Percentiles rank a stretch among this genome's conserved stretches.
Conservation (phyloP, 2,888 invertebrate species). For the Thelaira solivaga region DNA sequence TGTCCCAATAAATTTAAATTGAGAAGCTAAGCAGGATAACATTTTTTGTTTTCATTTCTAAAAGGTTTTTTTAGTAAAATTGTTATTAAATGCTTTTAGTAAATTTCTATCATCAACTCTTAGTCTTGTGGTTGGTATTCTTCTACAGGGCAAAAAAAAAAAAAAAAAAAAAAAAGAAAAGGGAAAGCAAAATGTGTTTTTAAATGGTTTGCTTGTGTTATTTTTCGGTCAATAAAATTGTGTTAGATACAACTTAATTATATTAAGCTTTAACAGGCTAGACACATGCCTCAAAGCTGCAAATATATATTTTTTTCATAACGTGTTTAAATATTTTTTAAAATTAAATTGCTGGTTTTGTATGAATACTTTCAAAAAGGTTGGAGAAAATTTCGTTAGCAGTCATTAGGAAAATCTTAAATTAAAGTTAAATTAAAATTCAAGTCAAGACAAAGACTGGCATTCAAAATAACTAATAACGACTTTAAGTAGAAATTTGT, state of each 20-base stretch:
- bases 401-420: no score
- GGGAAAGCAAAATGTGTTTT: no score
- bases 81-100: constrained; percentile 53
- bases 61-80: constrained; percentile 30
- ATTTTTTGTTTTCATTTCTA: constrained; percentile 18
- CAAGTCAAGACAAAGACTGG: no score
- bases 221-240: constrained; percentile 36
- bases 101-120: constrained; percentile 57
- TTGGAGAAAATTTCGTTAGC: no score
- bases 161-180: no score
- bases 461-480: no score
- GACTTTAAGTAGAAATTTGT: no score
- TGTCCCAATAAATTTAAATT: no score
- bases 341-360: no score
- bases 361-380: no score
- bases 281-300: constrained; percentile 26
- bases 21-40: no score
- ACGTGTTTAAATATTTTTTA: neutral
- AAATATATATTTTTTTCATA: neutral
- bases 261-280: constrained; percentile 14
- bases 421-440: no score
- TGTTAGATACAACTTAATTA: neutral
- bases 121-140: constrained; percentile 17
- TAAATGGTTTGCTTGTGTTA: constrained; percentile 1
- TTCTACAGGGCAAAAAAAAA: neutral